These are phyloP conservation scores for Sardinella longiceps DNA, from an alignment of 2,797 vertebrate species.

Conservation along the genomic window DNA sequence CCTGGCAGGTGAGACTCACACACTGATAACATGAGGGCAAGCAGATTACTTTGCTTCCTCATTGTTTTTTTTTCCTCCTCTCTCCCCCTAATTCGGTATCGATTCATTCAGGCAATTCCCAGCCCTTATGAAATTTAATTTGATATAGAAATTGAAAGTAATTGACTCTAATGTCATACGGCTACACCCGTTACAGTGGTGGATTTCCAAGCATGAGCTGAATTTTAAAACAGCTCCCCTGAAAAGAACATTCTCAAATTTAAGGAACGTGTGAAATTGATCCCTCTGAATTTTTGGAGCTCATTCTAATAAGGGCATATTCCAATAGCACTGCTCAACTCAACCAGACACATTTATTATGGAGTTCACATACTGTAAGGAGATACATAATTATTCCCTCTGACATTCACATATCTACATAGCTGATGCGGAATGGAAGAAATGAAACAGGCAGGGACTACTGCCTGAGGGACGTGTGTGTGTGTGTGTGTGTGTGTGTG, in stretches of 20 bases:
- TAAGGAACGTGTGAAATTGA: conserved; percentile 21
- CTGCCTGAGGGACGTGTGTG: conserved; percentile 35
- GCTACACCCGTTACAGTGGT: conserved; percentile 19
- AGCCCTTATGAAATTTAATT: conserved; percentile 25
- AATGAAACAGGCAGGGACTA: neutral
- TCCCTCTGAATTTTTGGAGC: neutral
- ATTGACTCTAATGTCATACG: conserved; percentile 25
- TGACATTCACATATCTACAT: neutral
- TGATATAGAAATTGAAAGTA: conserved; percentile 27
- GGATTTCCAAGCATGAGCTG: conserved; percentile 12
- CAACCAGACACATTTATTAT: neutral
- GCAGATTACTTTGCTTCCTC: conserved; percentile 9
- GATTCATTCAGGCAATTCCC: conserved; percentile 23
- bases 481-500: conserved; percentile 32
- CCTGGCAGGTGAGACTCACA: neutral
- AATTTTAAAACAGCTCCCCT: neutral
- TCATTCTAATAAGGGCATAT: neutral
- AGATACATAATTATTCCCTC: neutral
- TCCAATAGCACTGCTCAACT: neutral
- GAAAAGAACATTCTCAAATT: conserved; percentile 16
- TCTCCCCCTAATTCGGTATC: neutral
- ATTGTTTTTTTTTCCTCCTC: neutral
- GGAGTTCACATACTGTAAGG: neutral
- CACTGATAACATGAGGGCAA: neutral
- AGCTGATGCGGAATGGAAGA: neutral